A percentile compares a stretch with the other conserved stretches of the same genome.
phyloP scores from a whole-genome alignment of 1,140 invertebrate genomes.

The Drosophila quadrilineata region DNA sequence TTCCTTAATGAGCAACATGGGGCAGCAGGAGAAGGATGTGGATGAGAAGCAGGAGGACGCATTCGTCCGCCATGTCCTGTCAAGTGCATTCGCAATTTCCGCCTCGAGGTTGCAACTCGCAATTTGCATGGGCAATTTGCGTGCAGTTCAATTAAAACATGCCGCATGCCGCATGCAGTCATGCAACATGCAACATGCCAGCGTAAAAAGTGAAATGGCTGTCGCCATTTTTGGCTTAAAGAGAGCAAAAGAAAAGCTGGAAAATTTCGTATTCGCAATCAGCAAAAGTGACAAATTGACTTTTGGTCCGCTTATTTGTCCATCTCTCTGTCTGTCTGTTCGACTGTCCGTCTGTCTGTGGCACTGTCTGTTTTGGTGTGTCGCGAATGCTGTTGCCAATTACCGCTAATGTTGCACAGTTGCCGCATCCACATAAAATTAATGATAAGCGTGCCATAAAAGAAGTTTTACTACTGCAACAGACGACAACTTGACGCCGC shows the following conservation, averaged over 20 bases:
- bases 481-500: slow-evolving; percentile 30
- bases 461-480: slow-evolving; percentile 72
- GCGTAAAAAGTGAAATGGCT: slow-evolving; percentile 7
- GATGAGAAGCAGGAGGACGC: too few relatives aligned
- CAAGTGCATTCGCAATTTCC: slow-evolving; percentile 67
- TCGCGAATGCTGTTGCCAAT: slow-evolving; percentile 63
- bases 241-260: slow-evolving; percentile 4
- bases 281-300: slow-evolving; percentile 62
- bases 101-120: slow-evolving; percentile 26
- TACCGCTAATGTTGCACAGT: slow-evolving; percentile 78
- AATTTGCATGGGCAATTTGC: slow-evolving; percentile 50
- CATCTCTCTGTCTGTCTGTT: slow-evolving; percentile 5
- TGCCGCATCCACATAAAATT: slow-evolving; percentile 76
- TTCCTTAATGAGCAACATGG: slow-evolving; percentile 70
- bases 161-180: neutral
- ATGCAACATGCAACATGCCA: neutral
- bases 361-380: slow-evolving; percentile 25
- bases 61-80: slow-evolving; percentile 14
- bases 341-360: slow-evolving; percentile 2
- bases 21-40: too few relatives aligned
- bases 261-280: slow-evolving; percentile 29
- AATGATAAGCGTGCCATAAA: slow-evolving; percentile 78
- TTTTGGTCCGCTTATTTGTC: slow-evolving; percentile 15
- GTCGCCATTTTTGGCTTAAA: neutral
- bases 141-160: slow-evolving; percentile 60